phyloP scores from a whole-genome alignment of 2,888 invertebrate genomes.

The Apotomis turbidana region DNA sequence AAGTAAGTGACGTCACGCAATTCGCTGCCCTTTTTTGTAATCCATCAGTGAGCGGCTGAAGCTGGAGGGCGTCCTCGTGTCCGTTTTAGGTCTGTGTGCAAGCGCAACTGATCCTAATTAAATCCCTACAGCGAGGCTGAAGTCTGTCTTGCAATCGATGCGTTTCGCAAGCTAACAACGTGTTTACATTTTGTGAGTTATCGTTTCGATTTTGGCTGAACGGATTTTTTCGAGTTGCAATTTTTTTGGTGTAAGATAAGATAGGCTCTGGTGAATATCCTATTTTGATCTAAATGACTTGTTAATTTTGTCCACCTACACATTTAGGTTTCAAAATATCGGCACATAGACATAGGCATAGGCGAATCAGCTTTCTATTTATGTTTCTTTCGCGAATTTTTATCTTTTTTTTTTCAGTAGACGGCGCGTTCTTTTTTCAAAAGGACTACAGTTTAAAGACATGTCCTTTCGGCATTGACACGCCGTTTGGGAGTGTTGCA shows the following conservation, averaged over 20 bases:
- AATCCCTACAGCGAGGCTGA: conserved; percentile 81
- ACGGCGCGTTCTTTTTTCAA: neutral
- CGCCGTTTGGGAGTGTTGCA: conserved; percentile 69
- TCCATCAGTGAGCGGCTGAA: conserved; percentile 72
- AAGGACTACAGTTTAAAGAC: conserved; percentile 3
- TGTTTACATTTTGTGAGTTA: conserved; percentile 21
- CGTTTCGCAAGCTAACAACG: conserved; percentile 71
- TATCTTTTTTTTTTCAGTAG: neutral
- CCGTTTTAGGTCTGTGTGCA: conserved; percentile 74
- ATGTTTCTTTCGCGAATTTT: neutral
- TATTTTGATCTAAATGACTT: no score
- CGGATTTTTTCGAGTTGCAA: neutral
- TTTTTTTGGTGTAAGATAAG: no score
- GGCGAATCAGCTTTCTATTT: no score
- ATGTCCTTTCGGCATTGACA: conserved; percentile 34
- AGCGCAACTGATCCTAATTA: conserved; percentile 83
- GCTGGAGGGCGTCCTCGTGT: conserved; percentile 80
- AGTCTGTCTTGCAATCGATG: conserved; percentile 83
- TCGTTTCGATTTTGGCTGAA: neutral
- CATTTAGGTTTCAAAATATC: no score
- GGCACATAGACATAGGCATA: no score
- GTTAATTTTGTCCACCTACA: no score
- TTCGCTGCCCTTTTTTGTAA: conserved; percentile 71
- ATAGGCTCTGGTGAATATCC: no score
- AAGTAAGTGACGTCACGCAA: conserved; percentile 62